Evolutionary conservation across 2,113 vertebrate species (phyloP).

Genomic region (Sterna hirundo): DNA sequence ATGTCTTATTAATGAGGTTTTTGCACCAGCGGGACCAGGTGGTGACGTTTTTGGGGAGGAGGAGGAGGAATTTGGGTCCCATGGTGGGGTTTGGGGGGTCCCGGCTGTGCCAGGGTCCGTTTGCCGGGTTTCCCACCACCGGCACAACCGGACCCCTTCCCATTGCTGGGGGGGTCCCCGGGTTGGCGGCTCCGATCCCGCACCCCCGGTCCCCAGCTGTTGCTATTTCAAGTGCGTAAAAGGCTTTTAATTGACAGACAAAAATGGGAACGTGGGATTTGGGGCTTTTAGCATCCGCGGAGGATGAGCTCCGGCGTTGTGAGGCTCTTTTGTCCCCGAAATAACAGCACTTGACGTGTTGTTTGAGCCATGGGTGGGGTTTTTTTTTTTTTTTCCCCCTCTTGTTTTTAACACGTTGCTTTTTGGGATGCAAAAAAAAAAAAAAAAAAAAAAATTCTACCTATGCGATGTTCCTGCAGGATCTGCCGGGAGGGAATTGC

Average conservation of each 20-base stretch:
- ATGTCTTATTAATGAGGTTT: neutral
- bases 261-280: neutral
- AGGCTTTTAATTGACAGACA: neutral
- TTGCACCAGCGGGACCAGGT: accelerated
- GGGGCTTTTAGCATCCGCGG: neutral
- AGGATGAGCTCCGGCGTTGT: neutral
- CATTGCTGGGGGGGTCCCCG: neutral
- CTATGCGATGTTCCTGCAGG: neutral
- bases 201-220: neutral
- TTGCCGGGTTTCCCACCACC: neutral
- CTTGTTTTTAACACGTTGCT: neutral
- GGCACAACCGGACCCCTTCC: neutral
- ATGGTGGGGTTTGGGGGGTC: neutral
- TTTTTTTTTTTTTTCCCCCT: too few relatives aligned
- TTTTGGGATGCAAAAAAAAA: neutral
- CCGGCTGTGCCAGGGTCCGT: neutral
- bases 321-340: neutral
- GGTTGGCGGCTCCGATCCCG: accelerated
- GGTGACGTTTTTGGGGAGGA: accelerated
- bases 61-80: neutral
- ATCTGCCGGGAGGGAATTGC: neutral
- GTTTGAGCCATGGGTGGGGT: neutral
- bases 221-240: neutral
- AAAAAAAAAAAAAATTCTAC: neutral
- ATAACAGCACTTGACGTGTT: neutral